Base-by-base conservation (phyloP, 2,888 invertebrate genomes). In the Hypercompe scribonia region DNA sequence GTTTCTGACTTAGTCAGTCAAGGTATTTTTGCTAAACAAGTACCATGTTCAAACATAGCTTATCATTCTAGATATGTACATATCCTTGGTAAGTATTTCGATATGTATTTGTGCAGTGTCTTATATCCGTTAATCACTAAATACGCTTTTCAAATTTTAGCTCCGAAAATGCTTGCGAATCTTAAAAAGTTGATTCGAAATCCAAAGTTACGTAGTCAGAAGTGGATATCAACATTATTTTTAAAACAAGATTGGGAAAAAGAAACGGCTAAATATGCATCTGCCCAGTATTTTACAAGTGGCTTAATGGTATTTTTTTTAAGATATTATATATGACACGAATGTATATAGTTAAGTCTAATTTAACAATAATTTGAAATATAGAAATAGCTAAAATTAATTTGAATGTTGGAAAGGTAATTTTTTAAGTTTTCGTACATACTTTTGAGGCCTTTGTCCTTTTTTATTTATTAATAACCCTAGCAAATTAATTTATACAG, bases 11-110 rank as follows among this genome's bases (percentile, higher is more conserved):
- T 88, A 97, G 78, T 77, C 8, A 67, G 78, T 10, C 74, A 84
- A 36, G 85, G 84, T 0, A 73, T 87, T 8, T 88, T 87, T 39
- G 86, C 86, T 10, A 87, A 85, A 68, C 83, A 85, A 50, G 87
- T 88, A 21, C 81, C 84, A 21, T 97, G 97, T 74, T 96, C 97
- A 42, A 97, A 98, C 82, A 97, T 98, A 79, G 97, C 98, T 0
- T 98, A 98, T 87, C 98, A 98, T 89, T 98, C 98, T 74, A 96
- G 97, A 46, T 98, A 97, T 98, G 98, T 99, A 82, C 95, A 96
- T 0, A 93, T 96, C 65, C 96, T 97, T 70, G 96, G 92, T 89
- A 4, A 46, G 46, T 46, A 15, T 46, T 46, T 15, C 5, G 39
- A 80, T 36, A 33, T 64, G 24, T 8, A 61, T 21, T 5, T 15